phyloP scores from a whole-genome alignment of 2,888 invertebrate genomes.

The Electrophaes corylata region DNA sequence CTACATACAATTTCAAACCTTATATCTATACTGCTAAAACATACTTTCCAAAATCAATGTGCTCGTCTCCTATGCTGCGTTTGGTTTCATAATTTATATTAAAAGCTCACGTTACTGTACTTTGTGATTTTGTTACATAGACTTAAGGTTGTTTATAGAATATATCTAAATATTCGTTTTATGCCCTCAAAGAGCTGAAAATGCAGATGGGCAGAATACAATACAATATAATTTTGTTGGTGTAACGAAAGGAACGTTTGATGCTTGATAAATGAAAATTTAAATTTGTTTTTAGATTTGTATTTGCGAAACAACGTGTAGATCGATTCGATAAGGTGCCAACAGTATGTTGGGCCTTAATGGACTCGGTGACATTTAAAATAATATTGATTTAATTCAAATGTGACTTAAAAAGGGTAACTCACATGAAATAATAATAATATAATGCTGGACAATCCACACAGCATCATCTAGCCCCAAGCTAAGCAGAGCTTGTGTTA shows the following conservation, averaged over 20 bases:
- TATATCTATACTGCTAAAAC: constrained; percentile 12
- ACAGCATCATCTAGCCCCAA: no score
- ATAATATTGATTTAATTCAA: constrained; percentile 24
- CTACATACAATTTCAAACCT: constrained; percentile 32
- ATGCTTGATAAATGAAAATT: constrained; percentile 71
- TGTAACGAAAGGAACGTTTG: constrained; percentile 69
- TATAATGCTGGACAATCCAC: no score
- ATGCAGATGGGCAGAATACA: constrained; percentile 62
- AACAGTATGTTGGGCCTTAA: constrained; percentile 32
- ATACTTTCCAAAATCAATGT: constrained; percentile 30
- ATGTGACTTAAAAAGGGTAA: background rate
- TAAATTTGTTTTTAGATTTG: constrained; percentile 66
- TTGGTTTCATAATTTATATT: constrained; percentile 11
- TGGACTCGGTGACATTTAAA: constrained; percentile 33
- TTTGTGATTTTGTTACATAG: background rate
- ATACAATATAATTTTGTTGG: constrained; percentile 69
- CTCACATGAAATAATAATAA: no score
- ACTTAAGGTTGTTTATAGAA: constrained; percentile 6
- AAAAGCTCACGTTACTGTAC: background rate
- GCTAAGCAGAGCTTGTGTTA: no score
- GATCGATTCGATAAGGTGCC: constrained; percentile 53
- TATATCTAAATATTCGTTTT: constrained; percentile 1
- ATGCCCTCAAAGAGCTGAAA: constrained; percentile 24
- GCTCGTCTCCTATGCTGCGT: constrained; percentile 2
- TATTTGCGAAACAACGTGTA: constrained; percentile 58